These are phyloP conservation scores for Himalopsyche anomala DNA, from an alignment of 2,888 invertebrate species.

Conservation along the genomic window DNA sequence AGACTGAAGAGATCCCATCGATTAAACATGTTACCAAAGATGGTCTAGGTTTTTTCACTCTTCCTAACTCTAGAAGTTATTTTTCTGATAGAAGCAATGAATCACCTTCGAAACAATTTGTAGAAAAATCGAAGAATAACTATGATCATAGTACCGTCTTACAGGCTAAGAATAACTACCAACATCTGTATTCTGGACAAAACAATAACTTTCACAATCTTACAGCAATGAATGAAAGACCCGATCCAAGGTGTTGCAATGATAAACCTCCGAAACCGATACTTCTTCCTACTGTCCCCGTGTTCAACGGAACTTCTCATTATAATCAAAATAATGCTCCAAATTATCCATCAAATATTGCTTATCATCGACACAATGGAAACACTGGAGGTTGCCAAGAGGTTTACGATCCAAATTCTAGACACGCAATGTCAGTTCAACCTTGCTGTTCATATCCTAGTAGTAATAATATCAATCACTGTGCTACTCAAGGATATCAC, in stretches of 20 bases:
- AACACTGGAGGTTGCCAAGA: not conserved
- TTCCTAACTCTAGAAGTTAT: constrained; percentile 55
- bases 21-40: constrained; percentile 16
- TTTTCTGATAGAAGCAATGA: constrained; percentile 1
- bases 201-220: constrained; percentile 7
- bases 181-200: not conserved
- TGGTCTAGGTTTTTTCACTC: constrained; percentile 58
- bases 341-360: not conserved
- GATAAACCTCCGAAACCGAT: not conserved
- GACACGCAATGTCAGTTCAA: not conserved
- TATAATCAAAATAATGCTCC: not conserved
- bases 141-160: not conserved
- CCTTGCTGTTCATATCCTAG: not conserved
- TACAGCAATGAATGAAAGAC: not conserved
- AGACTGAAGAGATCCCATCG: constrained; percentile 47
- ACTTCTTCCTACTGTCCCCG: not conserved
- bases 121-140: constrained; percentile 28
- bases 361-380: not conserved
- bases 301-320: not conserved
- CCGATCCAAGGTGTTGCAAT: constrained; percentile 36
- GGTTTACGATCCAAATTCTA: not conserved
- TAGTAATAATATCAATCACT: not conserved
- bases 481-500: not conserved
- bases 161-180: not conserved
- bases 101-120: not conserved